Percentiles rank a stretch among this genome's conserved stretches.
Conservation (phyloP, 2,113 vertebrate genomes). For the Hippocampus comes region DNA sequence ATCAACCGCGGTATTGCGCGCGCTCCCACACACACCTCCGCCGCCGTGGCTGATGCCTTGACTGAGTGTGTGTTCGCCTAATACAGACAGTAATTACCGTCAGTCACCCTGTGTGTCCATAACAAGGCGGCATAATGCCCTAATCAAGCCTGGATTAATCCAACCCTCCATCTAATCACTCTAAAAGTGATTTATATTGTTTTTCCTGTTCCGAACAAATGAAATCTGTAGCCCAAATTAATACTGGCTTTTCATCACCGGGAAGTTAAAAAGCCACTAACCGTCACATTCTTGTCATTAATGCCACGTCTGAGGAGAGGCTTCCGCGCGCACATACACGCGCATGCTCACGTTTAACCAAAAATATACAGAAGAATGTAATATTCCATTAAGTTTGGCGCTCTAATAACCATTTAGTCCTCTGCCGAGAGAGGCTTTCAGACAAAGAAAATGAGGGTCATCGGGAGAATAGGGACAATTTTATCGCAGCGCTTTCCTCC, state of each 20-base stretch:
- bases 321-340: background rate
- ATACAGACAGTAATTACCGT: slow-evolving; percentile 99
- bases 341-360: slow-evolving; percentile 2
- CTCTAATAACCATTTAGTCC: slow-evolving; percentile 47
- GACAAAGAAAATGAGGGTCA: slow-evolving; percentile 37
- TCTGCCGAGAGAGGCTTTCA: slow-evolving; percentile 47
- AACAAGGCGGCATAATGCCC: slow-evolving; percentile 99
- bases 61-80: slow-evolving; percentile 90
- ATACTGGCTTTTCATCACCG: slow-evolving; percentile 97
- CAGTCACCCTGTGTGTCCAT: slow-evolving; percentile 98
- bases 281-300: slow-evolving; percentile 91
- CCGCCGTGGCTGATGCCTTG: slow-evolving; percentile 51
- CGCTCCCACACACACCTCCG: slow-evolving; percentile 4
- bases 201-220: slow-evolving; percentile 99
- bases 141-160: slow-evolving; percentile 99
- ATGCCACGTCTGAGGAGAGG: slow-evolving; percentile 74
- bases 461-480: slow-evolving; percentile 33
- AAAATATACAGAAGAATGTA: slow-evolving; percentile 52
- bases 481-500: slow-evolving; percentile 38
- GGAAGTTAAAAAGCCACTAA: slow-evolving; percentile 94
- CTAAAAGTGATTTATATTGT: slow-evolving; percentile 99
- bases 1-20: slow-evolving; percentile 32
- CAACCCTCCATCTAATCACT: slow-evolving; percentile 99
- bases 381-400: slow-evolving; percentile 55
- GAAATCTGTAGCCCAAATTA: slow-evolving; percentile 99